phyloP scores from a whole-genome alignment of 2,113 vertebrate species.

The Clarias batrachus region DNA sequence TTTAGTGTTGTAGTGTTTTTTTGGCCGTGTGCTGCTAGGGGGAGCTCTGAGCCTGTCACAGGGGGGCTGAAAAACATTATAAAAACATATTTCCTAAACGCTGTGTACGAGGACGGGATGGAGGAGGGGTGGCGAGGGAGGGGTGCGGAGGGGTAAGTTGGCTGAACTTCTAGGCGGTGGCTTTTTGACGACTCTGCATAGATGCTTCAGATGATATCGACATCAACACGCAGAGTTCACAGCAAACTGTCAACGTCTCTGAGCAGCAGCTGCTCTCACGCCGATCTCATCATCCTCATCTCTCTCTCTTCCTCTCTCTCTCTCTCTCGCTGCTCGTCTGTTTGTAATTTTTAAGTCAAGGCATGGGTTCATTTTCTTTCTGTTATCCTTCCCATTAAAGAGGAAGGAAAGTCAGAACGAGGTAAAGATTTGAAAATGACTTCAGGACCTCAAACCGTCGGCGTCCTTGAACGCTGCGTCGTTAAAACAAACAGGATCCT shows the following conservation, averaged over 20 bases:
- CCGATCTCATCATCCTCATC: constrained; percentile 6
- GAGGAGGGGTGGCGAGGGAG: background rate
- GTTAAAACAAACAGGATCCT: background rate
- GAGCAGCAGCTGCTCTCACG: constrained; percentile 49
- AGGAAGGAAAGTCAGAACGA: background rate
- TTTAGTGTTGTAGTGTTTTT: constrained; percentile 34
- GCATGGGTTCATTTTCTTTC: background rate
- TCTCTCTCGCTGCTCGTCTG: background rate
- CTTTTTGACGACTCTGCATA: constrained; percentile 56
- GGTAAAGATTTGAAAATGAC: background rate
- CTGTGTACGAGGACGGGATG: constrained; percentile 46
- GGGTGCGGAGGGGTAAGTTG: constrained; percentile 47
- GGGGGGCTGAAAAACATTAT: constrained; percentile 47
- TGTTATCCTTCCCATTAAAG: background rate
- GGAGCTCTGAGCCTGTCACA: constrained; percentile 74
- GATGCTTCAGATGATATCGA: constrained; percentile 57
- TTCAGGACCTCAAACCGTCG: background rate
- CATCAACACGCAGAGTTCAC: constrained; percentile 47
- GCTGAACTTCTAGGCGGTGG: constrained; percentile 53
- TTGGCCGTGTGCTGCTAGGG: constrained; percentile 69
- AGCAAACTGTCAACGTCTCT: constrained; percentile 52
- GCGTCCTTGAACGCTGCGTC: no score
- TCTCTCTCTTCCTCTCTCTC: background rate
- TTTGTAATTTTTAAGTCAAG: background rate
- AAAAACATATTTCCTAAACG: constrained; percentile 60